Percentiles rank a stretch among this genome's conserved stretches.
Conservation (phyloP, 1,140 invertebrate species). For the Pissodes strobi region DNA sequence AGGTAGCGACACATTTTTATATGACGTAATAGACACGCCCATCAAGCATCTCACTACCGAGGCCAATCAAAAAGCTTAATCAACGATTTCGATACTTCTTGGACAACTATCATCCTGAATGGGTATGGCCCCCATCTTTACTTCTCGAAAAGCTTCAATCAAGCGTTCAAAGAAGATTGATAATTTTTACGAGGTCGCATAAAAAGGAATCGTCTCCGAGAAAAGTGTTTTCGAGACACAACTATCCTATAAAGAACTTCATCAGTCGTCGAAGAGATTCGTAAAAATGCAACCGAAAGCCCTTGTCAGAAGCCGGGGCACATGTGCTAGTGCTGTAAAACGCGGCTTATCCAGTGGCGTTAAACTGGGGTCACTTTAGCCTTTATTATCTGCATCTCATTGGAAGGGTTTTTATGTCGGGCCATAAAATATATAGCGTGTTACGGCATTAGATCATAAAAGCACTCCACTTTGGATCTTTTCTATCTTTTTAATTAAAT, state of each 20-base stretch:
- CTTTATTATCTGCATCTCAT: slow-evolving; percentile 30
- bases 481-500: slow-evolving; percentile 31
- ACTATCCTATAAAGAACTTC: slow-evolving; percentile 28
- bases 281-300: slow-evolving; percentile 25
- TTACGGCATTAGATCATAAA: slow-evolving; percentile 27
- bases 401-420: slow-evolving; percentile 6
- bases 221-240: slow-evolving; percentile 22
- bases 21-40: too few species aligned
- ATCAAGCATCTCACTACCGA: too few species aligned
- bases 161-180: slow-evolving; percentile 19
- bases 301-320: slow-evolving; percentile 11
- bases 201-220: slow-evolving; percentile 19
- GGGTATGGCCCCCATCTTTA: too few species aligned
- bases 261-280: slow-evolving; percentile 24
- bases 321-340: slow-evolving; percentile 20
- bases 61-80: too few species aligned
- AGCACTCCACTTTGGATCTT: slow-evolving; percentile 9
- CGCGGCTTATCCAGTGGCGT: slow-evolving; percentile 9
- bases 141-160: too few species aligned
- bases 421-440: slow-evolving; percentile 27
- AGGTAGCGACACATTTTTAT: too few species aligned
- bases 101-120: too few species aligned
- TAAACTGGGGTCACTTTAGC: slow-evolving; percentile 23
- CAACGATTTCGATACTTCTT: too few species aligned
- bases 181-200: slow-evolving; percentile 22